Conservation (phyloP, 1,140 invertebrate genomes). For the Telenomus remus region DNA sequence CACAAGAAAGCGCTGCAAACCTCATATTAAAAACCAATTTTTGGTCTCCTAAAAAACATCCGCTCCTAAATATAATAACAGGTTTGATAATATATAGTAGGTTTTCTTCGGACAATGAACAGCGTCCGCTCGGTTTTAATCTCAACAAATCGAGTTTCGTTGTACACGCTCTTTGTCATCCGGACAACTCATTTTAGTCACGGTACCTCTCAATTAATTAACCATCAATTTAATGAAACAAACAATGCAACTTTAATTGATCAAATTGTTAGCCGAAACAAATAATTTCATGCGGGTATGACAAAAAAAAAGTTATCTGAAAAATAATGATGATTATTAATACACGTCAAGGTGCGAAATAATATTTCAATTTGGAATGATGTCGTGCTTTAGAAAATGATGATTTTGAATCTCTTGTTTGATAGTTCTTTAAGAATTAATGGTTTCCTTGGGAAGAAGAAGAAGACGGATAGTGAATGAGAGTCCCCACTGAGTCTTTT, state of each 20-base stretch:
- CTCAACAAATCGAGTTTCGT: constrained; percentile 3
- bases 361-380: no score
- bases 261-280: no score
- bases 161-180: no score
- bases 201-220: no score
- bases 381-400: no score
- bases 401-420: constrained; percentile 25
- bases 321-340: no score
- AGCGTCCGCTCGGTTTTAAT: constrained; percentile 56
- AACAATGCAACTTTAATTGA: no score
- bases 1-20: constrained; percentile 70
- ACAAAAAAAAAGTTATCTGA: no score
- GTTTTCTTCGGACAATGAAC: constrained; percentile 70
- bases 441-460: constrained; percentile 25
- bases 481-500: constrained; percentile 38
- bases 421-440: constrained; percentile 47
- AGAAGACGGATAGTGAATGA: constrained; percentile 34
- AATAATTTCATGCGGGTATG: no score
- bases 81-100: constrained; percentile 74
- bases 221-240: no score
- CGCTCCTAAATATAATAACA: constrained; percentile 71
- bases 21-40: constrained; percentile 76
- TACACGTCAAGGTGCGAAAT: no score
- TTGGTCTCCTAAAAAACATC: constrained; percentile 73
- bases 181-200: no score